Base-by-base conservation (phyloP, 1,140 invertebrate genomes). In the Mesaphorura yosii region DNA sequence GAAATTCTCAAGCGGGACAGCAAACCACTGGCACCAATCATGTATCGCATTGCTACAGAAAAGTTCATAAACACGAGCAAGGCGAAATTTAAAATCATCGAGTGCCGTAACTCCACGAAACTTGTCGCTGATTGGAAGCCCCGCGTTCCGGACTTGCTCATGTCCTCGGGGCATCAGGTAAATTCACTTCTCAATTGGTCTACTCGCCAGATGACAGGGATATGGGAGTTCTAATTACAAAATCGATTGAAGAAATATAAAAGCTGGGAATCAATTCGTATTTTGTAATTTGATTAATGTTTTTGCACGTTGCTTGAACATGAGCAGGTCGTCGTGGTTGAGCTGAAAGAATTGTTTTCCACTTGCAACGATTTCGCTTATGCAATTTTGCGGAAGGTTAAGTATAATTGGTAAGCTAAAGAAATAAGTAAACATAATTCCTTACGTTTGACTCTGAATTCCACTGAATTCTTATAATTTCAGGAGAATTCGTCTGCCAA, bases 61-160 rank as follows among this genome's bases (percentile, higher is more conserved):
- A 44, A 42, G 6, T 59, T 59, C 51, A 40, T 38, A 6, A 51
- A 53, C 19, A 31, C 22, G 17, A 39, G 39, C 34, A 53, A 52
- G 20, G 26, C 41, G 22, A 45, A 29, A 15, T 59, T 59, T 47
- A 59, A 59, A 53, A 51, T 59, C 31, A 55, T 59, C 28, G 58
- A 59, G 26, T 55, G 53, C 27, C 25, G 58, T 17, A 52, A 59
- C 22, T 23, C 14, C 5, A 59, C 53, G 7, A 59, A 56, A 48
- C 41, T 59, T 27, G 39, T n/a, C 20, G 44, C 49, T 15, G 53
- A 59, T 26, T 59, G 58, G 58, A 52, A 56, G 31, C 58, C 58
- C 6, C 48, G 22, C 37, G 37, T 59, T n/a, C 45, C 49, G 14
- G 58, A 59, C 26, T 40, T 52, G 20, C 37, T 59, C 14, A 53